phyloP scores from a whole-genome alignment of 2,888 invertebrate genomes.

The Priapulus caudatus region DNA sequence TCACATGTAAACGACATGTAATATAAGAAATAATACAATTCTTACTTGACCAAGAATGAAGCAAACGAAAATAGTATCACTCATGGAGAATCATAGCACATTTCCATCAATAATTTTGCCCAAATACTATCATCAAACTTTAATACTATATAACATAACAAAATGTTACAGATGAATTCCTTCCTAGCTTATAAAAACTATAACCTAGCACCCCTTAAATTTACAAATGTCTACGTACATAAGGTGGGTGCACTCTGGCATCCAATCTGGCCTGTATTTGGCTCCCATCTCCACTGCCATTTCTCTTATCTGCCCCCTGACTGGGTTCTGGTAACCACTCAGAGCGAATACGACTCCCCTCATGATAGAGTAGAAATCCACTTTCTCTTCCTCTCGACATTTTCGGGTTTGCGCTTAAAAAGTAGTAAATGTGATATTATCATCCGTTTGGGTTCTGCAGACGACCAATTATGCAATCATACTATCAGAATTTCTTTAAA shows the following conservation, averaged over 20 bases:
- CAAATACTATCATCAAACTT: too few relatives aligned
- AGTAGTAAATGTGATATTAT: too few relatives aligned
- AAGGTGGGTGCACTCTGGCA: conserved; percentile 62
- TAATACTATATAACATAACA: conserved; percentile 2
- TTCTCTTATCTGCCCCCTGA: conserved; percentile 52
- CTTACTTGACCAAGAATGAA: too few relatives aligned
- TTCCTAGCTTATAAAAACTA: not conserved
- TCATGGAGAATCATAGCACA: too few relatives aligned
- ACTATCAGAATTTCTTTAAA: too few relatives aligned
- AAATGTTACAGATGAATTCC: conserved; percentile 7
- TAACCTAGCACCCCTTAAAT: too few relatives aligned
- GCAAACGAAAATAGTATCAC: too few relatives aligned
- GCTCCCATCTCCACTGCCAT: conserved; percentile 66
- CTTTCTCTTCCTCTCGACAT: conserved; percentile 21
- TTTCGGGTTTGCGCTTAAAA: too few relatives aligned
- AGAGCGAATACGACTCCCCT: conserved; percentile 60
- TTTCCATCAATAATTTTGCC: not conserved
- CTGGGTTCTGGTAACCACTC: conserved; percentile 76
- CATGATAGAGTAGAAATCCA: conserved; percentile 50
- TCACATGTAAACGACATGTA: too few relatives aligned
- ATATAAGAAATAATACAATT: too few relatives aligned
- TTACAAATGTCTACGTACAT: conserved; percentile 56
- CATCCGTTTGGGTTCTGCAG: too few relatives aligned
- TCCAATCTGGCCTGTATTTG: conserved; percentile 62
- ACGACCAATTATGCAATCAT: too few relatives aligned